Evolutionary conservation across 2,888 invertebrate genomes (phyloP).

Genomic region (Campoplex nolae): DNA sequence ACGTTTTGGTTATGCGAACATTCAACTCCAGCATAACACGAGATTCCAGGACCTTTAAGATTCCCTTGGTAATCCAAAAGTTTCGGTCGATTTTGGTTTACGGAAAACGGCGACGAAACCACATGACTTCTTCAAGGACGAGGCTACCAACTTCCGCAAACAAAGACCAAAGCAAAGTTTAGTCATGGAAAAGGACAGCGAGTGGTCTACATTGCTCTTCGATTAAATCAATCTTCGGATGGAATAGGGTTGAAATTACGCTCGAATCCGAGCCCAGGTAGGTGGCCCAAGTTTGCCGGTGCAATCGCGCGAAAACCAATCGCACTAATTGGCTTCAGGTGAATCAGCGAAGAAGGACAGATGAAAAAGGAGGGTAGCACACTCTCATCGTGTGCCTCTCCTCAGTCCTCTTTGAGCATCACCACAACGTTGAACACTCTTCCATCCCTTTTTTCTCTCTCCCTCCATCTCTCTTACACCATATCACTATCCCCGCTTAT

Average conservation of each 20-base stretch:
- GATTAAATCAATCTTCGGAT: slow-evolving; percentile 46
- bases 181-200: neutral
- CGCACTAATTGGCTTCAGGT: slow-evolving; percentile 74
- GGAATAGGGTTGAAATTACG: slow-evolving; percentile 35
- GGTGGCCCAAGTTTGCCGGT: slow-evolving; percentile 70
- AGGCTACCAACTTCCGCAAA: neutral
- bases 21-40: neutral
- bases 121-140: neutral
- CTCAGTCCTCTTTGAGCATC: slow-evolving; percentile 45
- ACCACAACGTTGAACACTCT: slow-evolving; percentile 53
- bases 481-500: slow-evolving; percentile 57
- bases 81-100: neutral
- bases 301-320: slow-evolving; percentile 74
- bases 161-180: neutral
- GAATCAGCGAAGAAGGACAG: slow-evolving; percentile 65
- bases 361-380: slow-evolving; percentile 25
- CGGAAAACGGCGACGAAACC: neutral
- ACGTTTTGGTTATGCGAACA: neutral
- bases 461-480: neutral
- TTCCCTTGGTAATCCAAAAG: neutral
- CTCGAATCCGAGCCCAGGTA: slow-evolving; percentile 51
- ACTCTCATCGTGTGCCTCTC: slow-evolving; percentile 53
- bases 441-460: slow-evolving; percentile 37
- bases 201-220: slow-evolving; percentile 48
- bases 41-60: neutral